These are phyloP conservation scores for Saturnia pavonia DNA, from an alignment of 2,888 invertebrate species.

Conservation along the genomic window DNA sequence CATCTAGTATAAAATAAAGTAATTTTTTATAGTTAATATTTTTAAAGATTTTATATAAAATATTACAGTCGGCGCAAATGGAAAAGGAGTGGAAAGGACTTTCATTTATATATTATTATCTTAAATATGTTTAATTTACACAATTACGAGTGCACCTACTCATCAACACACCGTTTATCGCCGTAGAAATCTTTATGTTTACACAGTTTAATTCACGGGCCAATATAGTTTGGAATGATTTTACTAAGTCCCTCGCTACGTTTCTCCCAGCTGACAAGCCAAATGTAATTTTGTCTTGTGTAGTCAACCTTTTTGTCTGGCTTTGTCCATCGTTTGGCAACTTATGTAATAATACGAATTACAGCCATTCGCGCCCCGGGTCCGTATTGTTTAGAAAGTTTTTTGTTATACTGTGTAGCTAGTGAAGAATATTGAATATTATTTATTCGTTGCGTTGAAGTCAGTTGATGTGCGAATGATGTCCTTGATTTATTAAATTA, in stretches of 20 bases:
- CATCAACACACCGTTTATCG: neutral
- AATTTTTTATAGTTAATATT: too few species aligned
- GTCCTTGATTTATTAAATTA: too few species aligned
- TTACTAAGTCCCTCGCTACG: too few species aligned
- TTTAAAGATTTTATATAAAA: too few species aligned
- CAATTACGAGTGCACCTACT: neutral
- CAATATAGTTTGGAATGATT: neutral
- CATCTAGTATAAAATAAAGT: too few species aligned
- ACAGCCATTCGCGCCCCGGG: constrained; percentile 5
- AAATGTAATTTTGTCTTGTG: constrained; percentile 19
- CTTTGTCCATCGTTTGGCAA: constrained; percentile 3
- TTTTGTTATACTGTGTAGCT: neutral
- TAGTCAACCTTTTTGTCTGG: constrained; percentile 19
- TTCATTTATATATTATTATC: too few species aligned
- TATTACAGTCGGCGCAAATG: too few species aligned
- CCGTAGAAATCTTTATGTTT: neutral
- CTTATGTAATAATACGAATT: constrained; percentile 20
- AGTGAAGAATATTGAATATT: neutral
- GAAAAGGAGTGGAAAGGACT: too few species aligned
- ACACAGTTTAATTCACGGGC: neutral
- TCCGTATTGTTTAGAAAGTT: constrained; percentile 6
- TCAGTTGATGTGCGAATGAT: neutral
- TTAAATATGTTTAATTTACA: too few species aligned
- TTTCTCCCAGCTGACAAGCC: constrained; percentile 10
- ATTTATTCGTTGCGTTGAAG: neutral